Evolutionary conservation across 2,888 invertebrate species (phyloP), one percentile per base, ranked within the genome.

Genomic region (Meghimatium bilineatum): DNA sequence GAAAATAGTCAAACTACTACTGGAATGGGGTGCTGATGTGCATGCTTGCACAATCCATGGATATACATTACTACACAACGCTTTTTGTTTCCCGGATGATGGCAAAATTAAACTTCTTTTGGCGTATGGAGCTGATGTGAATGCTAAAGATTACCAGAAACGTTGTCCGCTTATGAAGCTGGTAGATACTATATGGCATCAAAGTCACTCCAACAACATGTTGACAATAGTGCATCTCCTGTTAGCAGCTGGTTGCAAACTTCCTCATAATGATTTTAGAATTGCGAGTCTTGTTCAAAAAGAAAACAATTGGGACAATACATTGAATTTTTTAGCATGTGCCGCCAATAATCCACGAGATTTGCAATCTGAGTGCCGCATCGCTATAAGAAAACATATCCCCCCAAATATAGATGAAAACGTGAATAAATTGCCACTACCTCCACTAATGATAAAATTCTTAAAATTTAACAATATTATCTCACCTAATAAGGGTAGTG

Each of bases 1-100:
- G 12, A 5, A 12, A 5, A 69, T 82, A 23, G 36, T 63, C 8
- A 67, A 77, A 17, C 78, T 86, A 26, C 84, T 87, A 26, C 72
- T 87, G 12, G 26, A 66, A 17, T 86, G 86, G 85, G 86, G 86
- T 5, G 85, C 87, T 0, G 76, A 86, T 71, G 82, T 86, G 26
- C 83, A 84, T 38, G 34, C 77, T 3, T 63, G 52, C 32, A 82
- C 83, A 44, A n/a, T n/a, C n/a, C n/a, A n/a, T n/a, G 44, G 44
- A 44, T 29, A 44, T 36, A 86, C 85, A 32, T 75, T 86, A 1
- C 69, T 87, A n/a, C 87, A 86, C 49, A 81, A 82, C 56, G 86
- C 87, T 20, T 85, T 85, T 66, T 75, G 84, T 66, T 66, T 75
- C 20, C 44, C 49, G 10, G 14, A 80, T 38, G 17, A 82, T 23